Conservation (phyloP, 2,113 vertebrate genomes). For the Hoplias malabaricus region DNA sequence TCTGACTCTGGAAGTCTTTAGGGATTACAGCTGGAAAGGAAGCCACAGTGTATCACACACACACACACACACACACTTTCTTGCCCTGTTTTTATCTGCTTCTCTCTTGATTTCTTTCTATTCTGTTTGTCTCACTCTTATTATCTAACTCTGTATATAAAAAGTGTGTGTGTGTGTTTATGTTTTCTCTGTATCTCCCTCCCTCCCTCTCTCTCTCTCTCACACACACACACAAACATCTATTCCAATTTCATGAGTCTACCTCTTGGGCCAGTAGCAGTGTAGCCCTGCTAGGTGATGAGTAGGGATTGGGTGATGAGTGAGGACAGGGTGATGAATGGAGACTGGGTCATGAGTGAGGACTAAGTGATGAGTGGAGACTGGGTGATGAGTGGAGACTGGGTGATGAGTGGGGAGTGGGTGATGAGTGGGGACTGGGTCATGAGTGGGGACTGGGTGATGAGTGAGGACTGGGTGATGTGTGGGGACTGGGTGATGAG, state of each 20-base stretch:
- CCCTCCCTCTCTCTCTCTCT: conserved; percentile 5
- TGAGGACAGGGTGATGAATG: no score
- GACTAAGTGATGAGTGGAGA: no score
- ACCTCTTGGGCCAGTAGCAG: no score
- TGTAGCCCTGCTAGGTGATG: no score
- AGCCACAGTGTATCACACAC: conserved; percentile 38
- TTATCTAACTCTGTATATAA: background rate
- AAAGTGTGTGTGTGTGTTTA: background rate
- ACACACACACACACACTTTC: background rate
- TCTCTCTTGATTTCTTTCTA: background rate
- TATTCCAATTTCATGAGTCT: background rate
- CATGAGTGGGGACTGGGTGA: no score
- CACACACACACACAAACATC: background rate
- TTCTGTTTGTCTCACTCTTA: background rate
- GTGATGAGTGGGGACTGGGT: no score
- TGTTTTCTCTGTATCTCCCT: background rate
- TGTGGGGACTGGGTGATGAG: no score
- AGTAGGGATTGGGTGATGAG: no score
- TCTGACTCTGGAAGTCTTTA: conserved; percentile 27
- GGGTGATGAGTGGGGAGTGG: no score
- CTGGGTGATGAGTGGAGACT: no score
- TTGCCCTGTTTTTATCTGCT: background rate
- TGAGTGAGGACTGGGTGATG: no score
- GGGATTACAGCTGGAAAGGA: conserved; percentile 41
- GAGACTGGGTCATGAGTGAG: no score